Percentiles rank a stretch among this genome's conserved stretches.
Evolutionary conservation across 2,888 invertebrate species (phyloP).

Genomic region (Agriopis aurantiaria): DNA sequence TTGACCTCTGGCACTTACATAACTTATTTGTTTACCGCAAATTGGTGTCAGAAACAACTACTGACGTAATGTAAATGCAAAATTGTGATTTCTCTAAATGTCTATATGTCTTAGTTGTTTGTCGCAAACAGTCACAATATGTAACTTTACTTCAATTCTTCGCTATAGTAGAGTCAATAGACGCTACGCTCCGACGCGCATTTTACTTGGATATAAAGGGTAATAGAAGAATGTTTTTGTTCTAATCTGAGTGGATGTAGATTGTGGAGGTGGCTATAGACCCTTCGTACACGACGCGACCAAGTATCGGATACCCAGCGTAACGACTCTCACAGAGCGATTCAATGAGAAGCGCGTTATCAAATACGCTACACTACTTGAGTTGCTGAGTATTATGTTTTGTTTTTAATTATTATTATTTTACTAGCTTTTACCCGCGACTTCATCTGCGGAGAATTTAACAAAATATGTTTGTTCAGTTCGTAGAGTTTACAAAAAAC

Average conservation of each 20-base stretch:
- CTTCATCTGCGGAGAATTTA: too few species aligned
- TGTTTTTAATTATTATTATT: too few species aligned
- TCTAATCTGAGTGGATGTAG: constrained; percentile 11
- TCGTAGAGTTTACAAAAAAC: too few species aligned
- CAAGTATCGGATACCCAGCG: not conserved
- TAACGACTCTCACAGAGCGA: not conserved
- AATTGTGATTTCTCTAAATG: not conserved
- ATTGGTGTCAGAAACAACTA: not conserved
- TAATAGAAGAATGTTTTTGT: constrained; percentile 24
- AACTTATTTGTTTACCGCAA: not conserved
- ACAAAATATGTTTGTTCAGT: too few species aligned
- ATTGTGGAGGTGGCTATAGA: not conserved
- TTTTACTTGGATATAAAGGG: constrained; percentile 41
- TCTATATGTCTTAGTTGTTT: not conserved
- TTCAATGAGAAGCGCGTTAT: not conserved
- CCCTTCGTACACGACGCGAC: not conserved
- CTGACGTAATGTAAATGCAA: constrained; percentile 10
- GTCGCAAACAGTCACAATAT: constrained; percentile 29
- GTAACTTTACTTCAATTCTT: constrained; percentile 31
- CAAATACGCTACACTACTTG: too few species aligned
- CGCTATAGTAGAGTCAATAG: constrained; percentile 38
- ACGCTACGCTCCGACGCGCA: constrained; percentile 25
- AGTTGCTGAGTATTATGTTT: too few species aligned
- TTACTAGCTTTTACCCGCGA: too few species aligned
- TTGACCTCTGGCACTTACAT: not conserved